Conservation (phyloP, 2,113 vertebrate species). For the Bettongia penicillata region DNA sequence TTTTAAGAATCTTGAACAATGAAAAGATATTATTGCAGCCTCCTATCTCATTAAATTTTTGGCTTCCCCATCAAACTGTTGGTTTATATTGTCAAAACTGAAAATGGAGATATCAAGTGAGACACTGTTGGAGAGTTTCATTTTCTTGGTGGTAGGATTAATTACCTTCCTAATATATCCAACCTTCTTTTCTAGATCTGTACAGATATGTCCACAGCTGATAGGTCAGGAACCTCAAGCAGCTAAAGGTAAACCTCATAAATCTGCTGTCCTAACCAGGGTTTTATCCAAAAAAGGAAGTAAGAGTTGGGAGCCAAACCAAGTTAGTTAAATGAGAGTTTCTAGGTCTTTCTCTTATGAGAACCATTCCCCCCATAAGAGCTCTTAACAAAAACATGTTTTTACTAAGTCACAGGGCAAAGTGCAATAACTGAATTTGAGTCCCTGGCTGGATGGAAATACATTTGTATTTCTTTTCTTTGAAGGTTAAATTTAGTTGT, state of each 20-base stretch:
- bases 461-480: not conserved
- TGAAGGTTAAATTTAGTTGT: slow-evolving; percentile 40
- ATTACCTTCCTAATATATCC: not conserved
- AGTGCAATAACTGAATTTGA: slow-evolving; percentile 34
- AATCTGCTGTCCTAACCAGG: not conserved
- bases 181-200: not conserved
- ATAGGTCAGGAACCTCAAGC: not conserved
- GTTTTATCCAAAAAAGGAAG: not conserved
- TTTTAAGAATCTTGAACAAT: not conserved
- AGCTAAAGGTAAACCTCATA: not conserved
- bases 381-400: not conserved
- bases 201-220: not conserved
- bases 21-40: not conserved
- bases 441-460: not conserved
- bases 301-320: not conserved
- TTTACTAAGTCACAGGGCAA: slow-evolving; percentile 36
- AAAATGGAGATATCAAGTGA: not conserved
- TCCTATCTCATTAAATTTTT: not conserved
- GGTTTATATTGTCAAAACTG: not conserved
- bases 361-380: not conserved
- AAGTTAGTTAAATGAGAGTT: not conserved
- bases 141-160: not conserved
- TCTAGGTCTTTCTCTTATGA: not conserved
- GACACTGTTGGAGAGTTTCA: not conserved
- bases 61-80: not conserved